Base-by-base conservation (phyloP, 2,888 invertebrate genomes). In the Drosophila austrosaltans region DNA sequence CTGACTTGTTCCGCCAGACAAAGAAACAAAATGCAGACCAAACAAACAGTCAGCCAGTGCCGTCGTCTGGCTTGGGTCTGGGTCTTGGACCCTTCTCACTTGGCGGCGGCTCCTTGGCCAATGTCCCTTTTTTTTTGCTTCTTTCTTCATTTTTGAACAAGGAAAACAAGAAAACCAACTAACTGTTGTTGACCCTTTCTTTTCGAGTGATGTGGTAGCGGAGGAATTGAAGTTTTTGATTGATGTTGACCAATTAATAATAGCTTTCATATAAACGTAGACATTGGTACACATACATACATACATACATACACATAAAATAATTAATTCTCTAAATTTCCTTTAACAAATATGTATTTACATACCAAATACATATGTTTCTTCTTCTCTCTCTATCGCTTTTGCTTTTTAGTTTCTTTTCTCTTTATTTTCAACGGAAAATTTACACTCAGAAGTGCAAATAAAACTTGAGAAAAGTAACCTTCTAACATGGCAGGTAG, bases 131-230 rank as follows among this genome's bases (percentile, higher is more conserved):
- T 63, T 59, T 8, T 40, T 25, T 70, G 16, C 16, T 16, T 60
- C 60, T 70, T 65, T 60, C 60, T 70, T 65, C 30, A 5, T 30
- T 30, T 2, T 12, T 66, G 16, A 77, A 81, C 81, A 82, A 82
- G 84, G 82, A 82, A 83, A 83, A 72, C 69, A 75, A 76, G 82
- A 75, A 77, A 12, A 48, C 10, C 25, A 48, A 79, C 69, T 61
- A 48, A 79, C 69, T 61, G 78, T 48, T 78, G 77, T 75, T 80
- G 82, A 80, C 82, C 81, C 74, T 74, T 72, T 69, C 67, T 58
- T 58, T 48, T 48, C 4, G 10, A 25, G 48, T 48, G 48, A 53
- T n/a, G 25, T 59, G 36, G 8, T 59, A 30, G 8, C 25, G 58
- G n/a, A 42, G 28, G 16, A 48, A 25, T 25, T 22, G 48, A 10